A percentile compares a stretch with the other conserved stretches of the same genome.
These are phyloP conservation scores for Sebastes diploproa DNA, from an alignment of 2,797 vertebrate genomes.

Conservation along the genomic window DNA sequence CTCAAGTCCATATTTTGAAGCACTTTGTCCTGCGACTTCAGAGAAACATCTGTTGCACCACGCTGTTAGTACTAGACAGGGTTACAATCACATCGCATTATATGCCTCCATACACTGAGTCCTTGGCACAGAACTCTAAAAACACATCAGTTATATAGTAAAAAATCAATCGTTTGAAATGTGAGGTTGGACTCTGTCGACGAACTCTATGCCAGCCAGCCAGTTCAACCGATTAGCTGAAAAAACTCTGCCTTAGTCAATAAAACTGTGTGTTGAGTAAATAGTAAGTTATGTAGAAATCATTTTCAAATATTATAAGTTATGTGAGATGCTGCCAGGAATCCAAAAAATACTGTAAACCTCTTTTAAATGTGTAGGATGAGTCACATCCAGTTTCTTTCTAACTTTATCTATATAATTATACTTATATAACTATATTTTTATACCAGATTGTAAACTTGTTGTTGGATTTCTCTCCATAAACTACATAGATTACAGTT, in stretches of 20 bases:
- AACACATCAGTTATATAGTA: not conserved
- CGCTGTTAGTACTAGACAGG: not conserved
- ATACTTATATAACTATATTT: not conserved
- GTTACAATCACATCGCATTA: not conserved
- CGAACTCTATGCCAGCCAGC: not conserved
- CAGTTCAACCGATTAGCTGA: not conserved
- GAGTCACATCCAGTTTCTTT: not conserved
- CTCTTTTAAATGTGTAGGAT: not conserved
- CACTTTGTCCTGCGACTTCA: not conserved
- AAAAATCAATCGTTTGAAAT: not conserved
- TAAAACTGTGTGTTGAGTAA: not conserved
- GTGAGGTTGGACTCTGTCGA: not conserved
- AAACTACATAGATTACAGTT: not conserved
- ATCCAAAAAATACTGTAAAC: not conserved
- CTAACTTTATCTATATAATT: not conserved
- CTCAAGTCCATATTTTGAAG: not conserved
- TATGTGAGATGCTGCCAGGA: not conserved
- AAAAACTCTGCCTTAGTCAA: not conserved
- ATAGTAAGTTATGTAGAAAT: slow-evolving; percentile 1
- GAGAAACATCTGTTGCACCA: not conserved
- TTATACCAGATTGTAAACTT: not conserved
- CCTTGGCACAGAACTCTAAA: not conserved
- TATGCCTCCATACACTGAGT: not conserved
- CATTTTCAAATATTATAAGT: not conserved
- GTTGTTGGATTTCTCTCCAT: not conserved